A percentile compares a stretch with the other conserved stretches of the same genome.
These are phyloP conservation scores for Spatula versicolor DNA, from an alignment of 2,797 vertebrate species.

Conservation along the genomic window DNA sequence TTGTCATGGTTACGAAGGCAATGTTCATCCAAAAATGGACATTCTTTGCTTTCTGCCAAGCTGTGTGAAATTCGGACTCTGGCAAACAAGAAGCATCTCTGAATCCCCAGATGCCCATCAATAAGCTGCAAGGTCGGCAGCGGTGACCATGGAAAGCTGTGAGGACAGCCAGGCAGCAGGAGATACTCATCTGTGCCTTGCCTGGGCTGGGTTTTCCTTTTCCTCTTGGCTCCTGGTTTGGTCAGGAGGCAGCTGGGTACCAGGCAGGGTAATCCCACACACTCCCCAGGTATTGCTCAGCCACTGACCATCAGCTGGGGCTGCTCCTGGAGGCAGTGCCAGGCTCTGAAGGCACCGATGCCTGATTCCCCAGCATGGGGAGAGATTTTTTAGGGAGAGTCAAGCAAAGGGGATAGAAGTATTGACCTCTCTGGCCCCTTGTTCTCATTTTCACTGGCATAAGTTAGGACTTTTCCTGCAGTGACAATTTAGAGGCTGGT, in stretches of 20 bases:
- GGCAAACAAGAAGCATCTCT: not conserved
- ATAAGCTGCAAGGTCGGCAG: not conserved
- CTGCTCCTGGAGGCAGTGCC: not conserved
- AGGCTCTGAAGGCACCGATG: fast-evolving
- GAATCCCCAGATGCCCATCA: not conserved
- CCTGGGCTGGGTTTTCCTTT: not conserved
- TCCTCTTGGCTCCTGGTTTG: not conserved
- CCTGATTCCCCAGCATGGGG: not conserved
- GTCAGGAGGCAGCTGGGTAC: fast-evolving
- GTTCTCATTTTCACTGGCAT: not conserved
- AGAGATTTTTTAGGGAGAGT: not conserved
- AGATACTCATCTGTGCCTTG: not conserved
- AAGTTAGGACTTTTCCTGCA: not conserved
- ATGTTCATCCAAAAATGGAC: not conserved
- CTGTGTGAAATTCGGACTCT: not conserved
- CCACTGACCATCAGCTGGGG: fast-evolving
- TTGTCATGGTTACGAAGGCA: fast-evolving
- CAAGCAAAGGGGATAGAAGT: not conserved
- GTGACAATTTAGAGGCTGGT: not conserved
- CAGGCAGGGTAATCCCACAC: fast-evolving
- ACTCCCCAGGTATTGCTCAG: not conserved
- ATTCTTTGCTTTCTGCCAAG: not conserved
- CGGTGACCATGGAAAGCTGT: fast-evolving
- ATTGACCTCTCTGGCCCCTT: not conserved
- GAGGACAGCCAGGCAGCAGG: not conserved